phyloP scores from a whole-genome alignment of 92 coral and sea anemone species.

The Actinernus sp. region DNA sequence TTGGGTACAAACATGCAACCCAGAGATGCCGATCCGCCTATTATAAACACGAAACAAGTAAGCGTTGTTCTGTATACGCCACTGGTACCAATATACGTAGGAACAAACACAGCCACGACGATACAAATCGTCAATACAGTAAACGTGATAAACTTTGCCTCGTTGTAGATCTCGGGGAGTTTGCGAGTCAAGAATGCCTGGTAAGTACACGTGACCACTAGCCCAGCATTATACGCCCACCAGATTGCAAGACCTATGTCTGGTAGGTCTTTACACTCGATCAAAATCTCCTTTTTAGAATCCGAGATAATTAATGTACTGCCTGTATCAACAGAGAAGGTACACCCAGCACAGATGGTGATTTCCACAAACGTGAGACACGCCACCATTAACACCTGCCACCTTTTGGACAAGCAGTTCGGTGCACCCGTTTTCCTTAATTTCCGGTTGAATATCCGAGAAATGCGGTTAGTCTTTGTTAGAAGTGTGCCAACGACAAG shows the following conservation, averaged over 20 bases:
- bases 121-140: constrained; percentile 90
- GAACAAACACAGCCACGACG: constrained; percentile 78
- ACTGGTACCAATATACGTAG: constrained; percentile 84
- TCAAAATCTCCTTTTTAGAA: constrained; percentile 65
- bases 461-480: constrained; percentile 88
- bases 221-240: constrained; percentile 89
- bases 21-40: constrained; percentile 72
- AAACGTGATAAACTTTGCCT: constrained; percentile 90
- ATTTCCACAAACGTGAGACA: constrained; percentile 69
- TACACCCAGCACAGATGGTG: constrained; percentile 47
- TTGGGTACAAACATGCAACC: constrained; percentile 95
- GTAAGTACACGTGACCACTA: constrained; percentile 85
- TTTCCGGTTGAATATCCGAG: constrained; percentile 86
- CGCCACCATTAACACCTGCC: constrained; percentile 79
- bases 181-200: constrained; percentile 92
- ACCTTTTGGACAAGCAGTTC: constrained; percentile 75
- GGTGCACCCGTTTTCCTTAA: constrained; percentile 79
- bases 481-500: constrained; percentile 87
- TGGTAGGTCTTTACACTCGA: constrained; percentile 67
- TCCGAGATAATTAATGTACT: constrained; percentile 62
- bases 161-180: constrained; percentile 96
- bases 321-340: constrained; percentile 52
- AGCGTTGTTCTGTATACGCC: constrained; percentile 81
- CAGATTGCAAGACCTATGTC: constrained; percentile 73
- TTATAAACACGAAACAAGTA: constrained; percentile 81